Evolutionary conservation across 92 coral and sea anemone genomes (phyloP).

Genomic region (Epizoanthus ramosus): DNA sequence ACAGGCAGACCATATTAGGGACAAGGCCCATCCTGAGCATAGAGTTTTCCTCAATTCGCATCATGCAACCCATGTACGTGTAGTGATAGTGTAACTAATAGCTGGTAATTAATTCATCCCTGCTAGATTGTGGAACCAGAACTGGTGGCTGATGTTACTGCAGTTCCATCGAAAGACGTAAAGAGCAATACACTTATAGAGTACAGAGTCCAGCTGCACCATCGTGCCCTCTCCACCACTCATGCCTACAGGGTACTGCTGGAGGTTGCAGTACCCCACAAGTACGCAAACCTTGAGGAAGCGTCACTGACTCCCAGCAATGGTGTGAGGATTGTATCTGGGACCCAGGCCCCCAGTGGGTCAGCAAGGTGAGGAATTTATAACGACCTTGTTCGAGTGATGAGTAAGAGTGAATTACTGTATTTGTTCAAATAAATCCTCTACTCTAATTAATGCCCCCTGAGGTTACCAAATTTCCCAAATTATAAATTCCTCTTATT

Average conservation of each 20-base stretch:
- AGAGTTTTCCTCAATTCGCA: too few relatives aligned
- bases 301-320: slow-evolving; percentile 31
- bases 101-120: neutral
- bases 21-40: too few relatives aligned
- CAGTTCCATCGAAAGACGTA: slow-evolving; percentile 57
- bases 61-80: too few relatives aligned
- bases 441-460: too few relatives aligned
- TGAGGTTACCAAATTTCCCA: too few relatives aligned
- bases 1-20: too few relatives aligned
- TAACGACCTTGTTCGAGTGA: too few relatives aligned
- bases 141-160: slow-evolving; percentile 53
- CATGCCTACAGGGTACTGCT: slow-evolving; percentile 80
- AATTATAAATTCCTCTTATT: too few relatives aligned
- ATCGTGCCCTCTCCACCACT: slow-evolving; percentile 59
- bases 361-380: slow-evolving; percentile 61
- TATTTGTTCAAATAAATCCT: too few relatives aligned
- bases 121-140: slow-evolving; percentile 81
- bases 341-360: slow-evolving; percentile 72
- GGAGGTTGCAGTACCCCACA: slow-evolving; percentile 76
- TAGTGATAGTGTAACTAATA: neutral
- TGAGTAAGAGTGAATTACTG: too few relatives aligned
- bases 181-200: slow-evolving; percentile 52
- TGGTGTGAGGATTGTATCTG: slow-evolving; percentile 56
- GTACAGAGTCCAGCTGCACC: slow-evolving; percentile 64
- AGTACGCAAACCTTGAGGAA: slow-evolving; percentile 53